These are phyloP conservation scores for Tangachromis dhanisi DNA, from an alignment of 2,113 vertebrate species.

Conservation along the genomic window DNA sequence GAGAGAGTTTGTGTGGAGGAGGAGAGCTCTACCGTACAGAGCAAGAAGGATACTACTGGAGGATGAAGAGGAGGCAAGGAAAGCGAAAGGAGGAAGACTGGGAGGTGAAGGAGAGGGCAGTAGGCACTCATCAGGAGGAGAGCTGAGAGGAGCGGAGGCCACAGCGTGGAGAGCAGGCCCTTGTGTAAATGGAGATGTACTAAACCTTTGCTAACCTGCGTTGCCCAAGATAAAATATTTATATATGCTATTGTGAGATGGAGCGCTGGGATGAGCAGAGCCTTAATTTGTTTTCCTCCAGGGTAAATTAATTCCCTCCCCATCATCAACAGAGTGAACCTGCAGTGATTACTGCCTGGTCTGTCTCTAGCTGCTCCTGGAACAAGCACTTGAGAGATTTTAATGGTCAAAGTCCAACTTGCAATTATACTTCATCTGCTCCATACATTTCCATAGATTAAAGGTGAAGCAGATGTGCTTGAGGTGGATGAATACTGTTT, in stretches of 20 bases:
- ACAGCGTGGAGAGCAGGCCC: conserved; percentile 55
- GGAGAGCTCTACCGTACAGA: neutral
- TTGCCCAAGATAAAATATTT: conserved; percentile 78
- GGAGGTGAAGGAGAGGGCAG: conserved; percentile 57
- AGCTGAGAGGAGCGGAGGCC: conserved; percentile 46
- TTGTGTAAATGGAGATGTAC: conserved; percentile 75
- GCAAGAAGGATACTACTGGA: neutral
- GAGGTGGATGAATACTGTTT: conserved; percentile 8
- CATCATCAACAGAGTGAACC: conserved; percentile 60
- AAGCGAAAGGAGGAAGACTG: conserved; percentile 26
- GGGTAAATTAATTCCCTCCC: conserved; percentile 73
- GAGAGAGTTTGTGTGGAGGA: conserved; percentile 3
- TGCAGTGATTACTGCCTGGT: conserved; percentile 61
- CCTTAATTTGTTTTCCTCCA: conserved; percentile 76
- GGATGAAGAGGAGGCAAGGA: conserved; percentile 32
- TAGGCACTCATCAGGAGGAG: conserved; percentile 52
- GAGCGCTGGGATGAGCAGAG: conserved; percentile 41
- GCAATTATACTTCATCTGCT: conserved; percentile 73
- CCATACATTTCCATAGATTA: conserved; percentile 72
- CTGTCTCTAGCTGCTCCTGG: conserved; percentile 45
- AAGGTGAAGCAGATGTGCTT: conserved; percentile 66
- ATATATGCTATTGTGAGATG: conserved; percentile 77
- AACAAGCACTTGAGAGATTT: conserved; percentile 67
- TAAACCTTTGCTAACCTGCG: conserved; percentile 76
- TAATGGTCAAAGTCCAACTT: conserved; percentile 67